Percentiles rank a stretch among this genome's conserved stretches.
Evolutionary conservation across 2,797 vertebrate genomes (phyloP).

Genomic region (Diplodus sargus): DNA sequence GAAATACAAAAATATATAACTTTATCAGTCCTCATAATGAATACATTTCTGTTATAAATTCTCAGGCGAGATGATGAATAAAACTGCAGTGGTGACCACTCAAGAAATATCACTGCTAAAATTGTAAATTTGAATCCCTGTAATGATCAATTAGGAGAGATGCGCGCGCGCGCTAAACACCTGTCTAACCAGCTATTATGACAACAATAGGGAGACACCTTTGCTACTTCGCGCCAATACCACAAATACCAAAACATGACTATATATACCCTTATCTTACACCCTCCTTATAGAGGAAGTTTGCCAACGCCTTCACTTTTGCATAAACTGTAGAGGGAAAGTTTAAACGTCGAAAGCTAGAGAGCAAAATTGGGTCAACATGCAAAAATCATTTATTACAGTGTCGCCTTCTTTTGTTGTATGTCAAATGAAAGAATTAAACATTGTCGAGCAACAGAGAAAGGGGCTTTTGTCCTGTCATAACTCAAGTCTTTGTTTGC

Average conservation of each 20-base stretch:
- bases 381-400: fast-evolving
- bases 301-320: background rate
- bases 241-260: conserved; percentile 1
- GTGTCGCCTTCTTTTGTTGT: background rate
- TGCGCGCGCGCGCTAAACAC: conserved; percentile 18
- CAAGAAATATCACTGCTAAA: background rate
- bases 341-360: background rate
- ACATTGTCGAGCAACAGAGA: background rate
- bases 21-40: background rate
- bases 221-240: conserved; percentile 62
- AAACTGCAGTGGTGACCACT: background rate
- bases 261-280: background rate
- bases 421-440: background rate
- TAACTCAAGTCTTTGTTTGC: conserved; percentile 40
- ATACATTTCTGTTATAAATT: background rate
- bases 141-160: background rate
- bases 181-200: conserved; percentile 33
- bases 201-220: conserved; percentile 21
- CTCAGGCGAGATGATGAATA: background rate
- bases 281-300: background rate
- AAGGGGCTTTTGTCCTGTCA: background rate
- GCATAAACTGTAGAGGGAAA: background rate
- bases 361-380: background rate
- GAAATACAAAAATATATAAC: conserved; percentile 30
- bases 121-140: background rate